A percentile compares a stretch with the other conserved stretches of the same genome.
These are phyloP conservation scores for Isoperla grammatica DNA, from an alignment of 2,888 invertebrate genomes.

Conservation along the genomic window DNA sequence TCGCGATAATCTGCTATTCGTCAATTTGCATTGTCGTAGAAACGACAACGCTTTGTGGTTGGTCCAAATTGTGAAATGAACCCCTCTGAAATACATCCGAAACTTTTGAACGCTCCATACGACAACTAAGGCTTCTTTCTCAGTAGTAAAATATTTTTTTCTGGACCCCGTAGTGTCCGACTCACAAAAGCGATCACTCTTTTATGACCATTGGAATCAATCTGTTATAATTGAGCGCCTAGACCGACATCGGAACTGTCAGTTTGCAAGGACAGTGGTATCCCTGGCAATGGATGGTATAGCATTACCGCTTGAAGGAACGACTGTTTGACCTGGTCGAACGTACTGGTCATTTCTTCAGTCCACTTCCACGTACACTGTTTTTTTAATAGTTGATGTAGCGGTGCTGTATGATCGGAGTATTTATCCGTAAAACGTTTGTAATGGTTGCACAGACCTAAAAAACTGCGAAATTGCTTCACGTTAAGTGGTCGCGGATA, in stretches of 20 bases:
- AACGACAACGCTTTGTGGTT: constrained; percentile 10
- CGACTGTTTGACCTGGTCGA: constrained; percentile 26
- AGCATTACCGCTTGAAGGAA: constrained; percentile 21
- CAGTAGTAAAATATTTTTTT: constrained; percentile 42
- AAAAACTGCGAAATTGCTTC: constrained; percentile 32
- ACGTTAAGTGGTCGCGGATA: constrained; percentile 22
- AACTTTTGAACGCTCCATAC: constrained; percentile 34
- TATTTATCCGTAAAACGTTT: constrained; percentile 35
- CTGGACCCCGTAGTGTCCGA: constrained; percentile 36
- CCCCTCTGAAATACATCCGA: background rate
- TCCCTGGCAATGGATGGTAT: constrained; percentile 7
- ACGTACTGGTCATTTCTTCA: constrained; percentile 24
- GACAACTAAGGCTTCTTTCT: constrained; percentile 41
- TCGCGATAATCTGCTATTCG: no score
- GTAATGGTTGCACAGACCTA: no score
- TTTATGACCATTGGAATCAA: no score
- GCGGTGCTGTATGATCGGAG: constrained; percentile 32
- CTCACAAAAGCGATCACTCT: constrained; percentile 36
- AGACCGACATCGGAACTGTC: constrained; percentile 1
- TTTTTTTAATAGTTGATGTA: constrained; percentile 33
- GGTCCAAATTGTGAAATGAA: background rate
- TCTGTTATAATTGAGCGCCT: background rate
- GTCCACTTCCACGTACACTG: constrained; percentile 29
- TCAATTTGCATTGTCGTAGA: background rate
- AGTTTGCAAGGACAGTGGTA: background rate